Evolutionary conservation across 1,140 invertebrate genomes (phyloP).

Genomic region (Listronotus bonariensis): DNA sequence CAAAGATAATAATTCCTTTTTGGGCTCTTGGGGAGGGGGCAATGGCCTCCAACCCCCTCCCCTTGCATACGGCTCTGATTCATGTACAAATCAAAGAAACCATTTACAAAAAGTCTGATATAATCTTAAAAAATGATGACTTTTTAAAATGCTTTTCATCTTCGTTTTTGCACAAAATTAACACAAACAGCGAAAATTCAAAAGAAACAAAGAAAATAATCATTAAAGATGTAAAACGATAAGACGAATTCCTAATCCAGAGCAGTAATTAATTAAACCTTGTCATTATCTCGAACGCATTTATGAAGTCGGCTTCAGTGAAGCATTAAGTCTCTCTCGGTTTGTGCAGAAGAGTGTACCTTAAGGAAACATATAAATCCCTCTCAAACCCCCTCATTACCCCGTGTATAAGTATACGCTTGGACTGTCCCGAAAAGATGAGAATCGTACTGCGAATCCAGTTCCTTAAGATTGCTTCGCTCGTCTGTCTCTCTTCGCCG

Average conservation of each 20-base stretch:
- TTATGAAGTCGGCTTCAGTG: slow-evolving; percentile 41
- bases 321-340: slow-evolving; percentile 45
- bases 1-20: too few species aligned
- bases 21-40: too few species aligned
- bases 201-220: too few species aligned
- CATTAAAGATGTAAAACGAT: too few species aligned
- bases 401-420: slow-evolving; percentile 47
- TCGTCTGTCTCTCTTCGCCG: slow-evolving; percentile 36
- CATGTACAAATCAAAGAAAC: too few species aligned
- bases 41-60: too few species aligned
- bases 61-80: too few species aligned
- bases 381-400: slow-evolving; percentile 20
- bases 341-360: slow-evolving; percentile 47
- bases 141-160: too few species aligned
- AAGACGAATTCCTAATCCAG: slow-evolving; percentile 22
- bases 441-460: slow-evolving; percentile 52
- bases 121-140: too few species aligned
- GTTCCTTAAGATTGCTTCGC: slow-evolving; percentile 50
- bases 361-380: slow-evolving; percentile 51
- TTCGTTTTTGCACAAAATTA: too few species aligned
- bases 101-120: too few species aligned
- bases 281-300: slow-evolving; percentile 48
- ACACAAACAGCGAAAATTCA: too few species aligned
- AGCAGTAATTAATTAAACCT: slow-evolving; percentile 49
- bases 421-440: slow-evolving; percentile 53